These are phyloP conservation scores for Andrena camellia DNA, from an alignment of 2,888 invertebrate genomes.

Conservation along the genomic window DNA sequence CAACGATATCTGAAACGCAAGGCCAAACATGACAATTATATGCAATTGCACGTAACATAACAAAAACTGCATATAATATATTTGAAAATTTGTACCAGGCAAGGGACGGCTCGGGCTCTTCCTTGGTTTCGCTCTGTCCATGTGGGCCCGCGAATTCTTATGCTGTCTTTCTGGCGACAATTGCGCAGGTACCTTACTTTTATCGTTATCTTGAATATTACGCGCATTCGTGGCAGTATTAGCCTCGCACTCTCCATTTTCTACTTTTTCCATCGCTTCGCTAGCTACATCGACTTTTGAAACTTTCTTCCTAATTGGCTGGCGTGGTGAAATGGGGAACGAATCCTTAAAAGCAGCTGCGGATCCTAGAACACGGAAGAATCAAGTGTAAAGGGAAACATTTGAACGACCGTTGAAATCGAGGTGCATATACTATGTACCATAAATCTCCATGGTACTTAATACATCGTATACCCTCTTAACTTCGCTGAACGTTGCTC, in stretches of 20 bases:
- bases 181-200: constrained; percentile 60
- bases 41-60: background rate
- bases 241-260: constrained; percentile 38
- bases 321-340: constrained; percentile 81
- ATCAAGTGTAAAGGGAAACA: background rate
- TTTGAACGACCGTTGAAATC: background rate
- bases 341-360: constrained; percentile 78
- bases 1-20: constrained; percentile 76
- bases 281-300: constrained; percentile 69
- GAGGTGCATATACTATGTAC: constrained; percentile 84
- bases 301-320: constrained; percentile 77
- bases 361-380: constrained; percentile 68
- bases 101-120: constrained; percentile 81
- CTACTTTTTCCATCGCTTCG: constrained; percentile 67
- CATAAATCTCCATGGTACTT: constrained; percentile 89
- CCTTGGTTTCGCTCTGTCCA: constrained; percentile 81
- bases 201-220: constrained; percentile 64
- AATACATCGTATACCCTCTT: constrained; percentile 90
- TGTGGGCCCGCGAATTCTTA: constrained; percentile 72
- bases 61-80: no score
- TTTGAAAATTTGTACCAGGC: constrained; percentile 72
- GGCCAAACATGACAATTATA: background rate
- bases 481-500: constrained; percentile 93
- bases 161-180: constrained; percentile 72
- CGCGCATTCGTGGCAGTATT: constrained; percentile 34